Evolutionary conservation across 2,113 vertebrate species (phyloP).

Genomic region (Edolisoma coerulescens): DNA sequence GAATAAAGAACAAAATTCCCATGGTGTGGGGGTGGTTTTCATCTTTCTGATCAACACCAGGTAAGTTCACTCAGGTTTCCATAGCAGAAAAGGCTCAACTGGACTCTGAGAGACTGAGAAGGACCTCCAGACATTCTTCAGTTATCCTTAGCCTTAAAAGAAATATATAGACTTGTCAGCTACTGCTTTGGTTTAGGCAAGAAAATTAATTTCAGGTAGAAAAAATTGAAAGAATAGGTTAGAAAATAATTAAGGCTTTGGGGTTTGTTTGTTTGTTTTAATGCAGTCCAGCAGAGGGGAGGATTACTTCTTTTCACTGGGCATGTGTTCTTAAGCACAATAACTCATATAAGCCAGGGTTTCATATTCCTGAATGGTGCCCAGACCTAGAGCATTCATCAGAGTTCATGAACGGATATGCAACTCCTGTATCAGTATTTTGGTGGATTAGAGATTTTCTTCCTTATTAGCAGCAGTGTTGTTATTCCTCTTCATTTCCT

Average conservation of each 20-base stretch:
- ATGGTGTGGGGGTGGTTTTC: rapidly evolving
- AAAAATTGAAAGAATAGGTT: neutral
- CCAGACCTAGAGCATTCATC: neutral
- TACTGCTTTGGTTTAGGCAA: neutral
- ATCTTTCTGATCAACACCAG: neutral
- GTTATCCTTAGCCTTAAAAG: neutral
- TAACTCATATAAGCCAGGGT: neutral
- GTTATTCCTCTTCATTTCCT: neutral
- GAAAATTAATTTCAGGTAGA: neutral
- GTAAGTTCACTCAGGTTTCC: neutral
- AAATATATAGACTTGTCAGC: neutral
- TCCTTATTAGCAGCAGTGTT: neutral
- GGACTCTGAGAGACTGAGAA: neutral
- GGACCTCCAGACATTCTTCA: neutral
- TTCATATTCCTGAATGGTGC: neutral
- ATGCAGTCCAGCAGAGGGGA: neutral
- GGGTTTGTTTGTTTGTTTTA: neutral
- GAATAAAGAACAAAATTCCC: neutral
- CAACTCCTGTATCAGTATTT: neutral
- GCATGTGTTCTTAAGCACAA: neutral
- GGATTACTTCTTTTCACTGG: neutral
- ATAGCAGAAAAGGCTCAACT: neutral
- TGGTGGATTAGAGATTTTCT: neutral
- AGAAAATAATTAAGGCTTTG: neutral
- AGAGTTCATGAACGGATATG: neutral